These are phyloP conservation scores for Ranitomeya variabilis DNA, from an alignment of 2,113 vertebrate genomes.

Conservation along the genomic window DNA sequence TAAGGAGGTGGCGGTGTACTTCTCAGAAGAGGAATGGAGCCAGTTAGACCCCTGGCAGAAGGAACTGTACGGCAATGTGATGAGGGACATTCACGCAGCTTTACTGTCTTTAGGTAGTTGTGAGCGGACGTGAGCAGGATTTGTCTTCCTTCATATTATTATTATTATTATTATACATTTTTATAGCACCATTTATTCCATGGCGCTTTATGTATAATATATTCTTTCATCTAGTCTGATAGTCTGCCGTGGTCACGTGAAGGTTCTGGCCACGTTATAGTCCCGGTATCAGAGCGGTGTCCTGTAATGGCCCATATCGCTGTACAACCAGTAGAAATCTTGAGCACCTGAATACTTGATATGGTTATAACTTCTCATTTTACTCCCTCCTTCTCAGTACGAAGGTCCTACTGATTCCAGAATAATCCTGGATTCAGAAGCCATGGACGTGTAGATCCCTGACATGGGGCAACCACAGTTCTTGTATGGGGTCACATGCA, in stretches of 20 bases:
- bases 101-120: conserved; percentile 38
- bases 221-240: not conserved
- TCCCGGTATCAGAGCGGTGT: not conserved
- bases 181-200: no score
- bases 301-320: not conserved
- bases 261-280: not conserved
- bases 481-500: no score
- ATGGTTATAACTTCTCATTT: no score
- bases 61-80: conserved; percentile 45
- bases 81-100: conserved; percentile 44
- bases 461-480: no score
- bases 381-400: no score
- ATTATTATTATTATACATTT: no score
- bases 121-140: not conserved
- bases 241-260: not conserved
- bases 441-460: no score
- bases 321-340: no score
- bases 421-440: no score
- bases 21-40: conserved; percentile 52
- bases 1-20: conserved; percentile 40
- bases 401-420: no score
- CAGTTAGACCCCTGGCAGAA: conserved; percentile 9
- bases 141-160: not conserved
- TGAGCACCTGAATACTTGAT: no score
- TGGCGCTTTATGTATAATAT: not conserved